Conservation (phyloP, 2,113 vertebrate genomes). For the Promerops cafer region DNA sequence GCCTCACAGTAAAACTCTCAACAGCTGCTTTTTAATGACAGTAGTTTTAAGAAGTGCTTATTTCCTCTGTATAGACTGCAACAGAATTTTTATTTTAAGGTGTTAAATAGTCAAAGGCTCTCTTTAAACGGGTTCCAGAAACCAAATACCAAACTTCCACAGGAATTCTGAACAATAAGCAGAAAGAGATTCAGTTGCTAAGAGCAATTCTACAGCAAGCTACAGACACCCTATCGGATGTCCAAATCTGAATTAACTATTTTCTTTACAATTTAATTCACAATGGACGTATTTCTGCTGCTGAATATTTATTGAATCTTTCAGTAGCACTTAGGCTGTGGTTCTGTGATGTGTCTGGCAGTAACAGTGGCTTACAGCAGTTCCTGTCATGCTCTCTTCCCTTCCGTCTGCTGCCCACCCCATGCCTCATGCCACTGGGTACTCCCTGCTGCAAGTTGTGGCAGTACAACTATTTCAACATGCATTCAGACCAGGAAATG, state of each 20-base stretch:
- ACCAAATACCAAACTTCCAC: background rate
- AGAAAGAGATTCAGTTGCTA: background rate
- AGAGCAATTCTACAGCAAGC: background rate
- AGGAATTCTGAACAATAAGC: background rate
- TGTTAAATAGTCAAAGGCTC: background rate
- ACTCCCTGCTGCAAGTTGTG: conserved; percentile 8
- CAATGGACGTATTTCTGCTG: background rate
- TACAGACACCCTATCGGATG: background rate
- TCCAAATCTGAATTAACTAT: background rate
- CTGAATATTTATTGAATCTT: background rate
- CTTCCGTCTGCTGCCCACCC: background rate
- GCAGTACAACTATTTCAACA: conserved; percentile 45
- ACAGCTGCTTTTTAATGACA: background rate
- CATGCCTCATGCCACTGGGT: background rate
- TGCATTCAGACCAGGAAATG: conserved; percentile 1
- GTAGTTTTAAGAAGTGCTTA: background rate
- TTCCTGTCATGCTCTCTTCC: background rate
- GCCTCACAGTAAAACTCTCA: background rate
- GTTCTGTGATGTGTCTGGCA: background rate
- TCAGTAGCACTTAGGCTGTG: background rate
- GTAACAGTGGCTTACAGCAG: background rate
- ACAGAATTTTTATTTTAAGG: background rate
- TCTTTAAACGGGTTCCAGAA: background rate
- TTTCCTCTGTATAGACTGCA: background rate
- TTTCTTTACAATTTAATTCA: background rate